phyloP scores from a whole-genome alignment of 2,888 invertebrate genomes.

The Drosophila hamatofila region DNA sequence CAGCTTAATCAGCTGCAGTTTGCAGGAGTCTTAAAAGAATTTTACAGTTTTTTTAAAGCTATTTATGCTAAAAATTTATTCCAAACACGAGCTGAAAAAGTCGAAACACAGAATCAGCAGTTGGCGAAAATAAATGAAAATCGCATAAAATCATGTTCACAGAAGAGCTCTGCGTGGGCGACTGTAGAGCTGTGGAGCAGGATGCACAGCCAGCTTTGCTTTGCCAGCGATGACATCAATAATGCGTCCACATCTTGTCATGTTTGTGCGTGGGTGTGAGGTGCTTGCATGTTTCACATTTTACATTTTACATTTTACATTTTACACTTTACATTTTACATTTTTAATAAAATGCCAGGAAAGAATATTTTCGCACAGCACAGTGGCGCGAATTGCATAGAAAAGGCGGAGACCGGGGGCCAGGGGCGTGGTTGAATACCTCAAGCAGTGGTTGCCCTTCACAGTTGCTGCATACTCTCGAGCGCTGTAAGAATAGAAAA shows the following conservation, averaged over 20 bases:
- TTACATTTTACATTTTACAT: slow-evolving; percentile 35
- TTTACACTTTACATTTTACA: slow-evolving; percentile 37
- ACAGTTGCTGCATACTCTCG: slow-evolving; percentile 28
- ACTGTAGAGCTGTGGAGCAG: not conserved
- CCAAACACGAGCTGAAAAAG: slow-evolving; percentile 2
- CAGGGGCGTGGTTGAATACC: not conserved
- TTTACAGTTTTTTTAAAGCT: not conserved
- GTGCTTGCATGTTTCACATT: slow-evolving; percentile 27
- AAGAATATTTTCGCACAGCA: slow-evolving; percentile 28
- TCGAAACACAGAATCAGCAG: slow-evolving; percentile 11
- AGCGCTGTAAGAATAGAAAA: slow-evolving; percentile 3
- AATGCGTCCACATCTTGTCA: slow-evolving; percentile 14
- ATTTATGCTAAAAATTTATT: slow-evolving; percentile 14
- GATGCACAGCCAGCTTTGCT: not conserved
- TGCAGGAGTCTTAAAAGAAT: not conserved
- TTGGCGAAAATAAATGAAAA: slow-evolving; percentile 39
- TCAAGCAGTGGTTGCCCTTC: slow-evolving; percentile 25
- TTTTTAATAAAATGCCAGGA: slow-evolving; percentile 57
- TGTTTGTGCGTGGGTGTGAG: not conserved
- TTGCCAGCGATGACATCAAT: slow-evolving; percentile 26
- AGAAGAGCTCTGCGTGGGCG: slow-evolving; percentile 6
- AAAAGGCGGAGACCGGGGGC: not conserved
- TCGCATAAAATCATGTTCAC: slow-evolving; percentile 35
- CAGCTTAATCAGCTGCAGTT: slow-evolving; percentile 6
- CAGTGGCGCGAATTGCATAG: slow-evolving; percentile 19